Base-by-base conservation (phyloP, 2,888 invertebrate genomes). In the Ormyrus nitidulus region DNA sequence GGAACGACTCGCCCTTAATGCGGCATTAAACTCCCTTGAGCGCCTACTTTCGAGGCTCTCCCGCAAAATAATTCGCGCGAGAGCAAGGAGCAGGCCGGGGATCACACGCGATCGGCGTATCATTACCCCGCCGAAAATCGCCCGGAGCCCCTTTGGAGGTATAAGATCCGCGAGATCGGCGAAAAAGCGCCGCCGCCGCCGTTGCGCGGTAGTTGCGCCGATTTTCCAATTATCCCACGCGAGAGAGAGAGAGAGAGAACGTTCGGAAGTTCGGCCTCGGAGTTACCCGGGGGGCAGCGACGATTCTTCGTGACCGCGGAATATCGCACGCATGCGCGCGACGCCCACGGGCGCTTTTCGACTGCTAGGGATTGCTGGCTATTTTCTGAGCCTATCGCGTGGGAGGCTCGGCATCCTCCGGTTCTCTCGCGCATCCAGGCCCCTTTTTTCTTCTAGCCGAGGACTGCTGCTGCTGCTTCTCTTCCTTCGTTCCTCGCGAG, bases 361-460 rank as follows among this genome's bases (percentile, higher is more conserved):
- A 34, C 34, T 34, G 34, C 34, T 34, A 34, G 34, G 34, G 34
- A 34, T 34, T 51, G 53, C 9, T 46, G 7, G 9, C 44, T 53
- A 62, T 13, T 13, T 66, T 51, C 34, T 34, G 34, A 34, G 71
- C 1, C 80, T 82, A 84, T 83, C 82, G 86, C 87, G 86, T 87
- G 86, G 87, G 86, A 87, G 84, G 86, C 84, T 83, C 72, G 80
- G 83, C 75, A 81, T 83, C 83, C 80, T 82, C 81, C 82, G 84
- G 85, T 88, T 87, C 88, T 87, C 59, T 61, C 53, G 56, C 58
- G 19, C 70, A 65, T 53, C 9, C 64, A 44, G 61, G 70, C 48
- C 69, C 49, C 58, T 71, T 34, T 64, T 75, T 54, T 64, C 13
- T 34, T n/a, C 49, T 19, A 56, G 5, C 58, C n/a, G 49, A 19